Conservation (phyloP, 2,888 invertebrate genomes). For the Masnerella sp. region DNA sequence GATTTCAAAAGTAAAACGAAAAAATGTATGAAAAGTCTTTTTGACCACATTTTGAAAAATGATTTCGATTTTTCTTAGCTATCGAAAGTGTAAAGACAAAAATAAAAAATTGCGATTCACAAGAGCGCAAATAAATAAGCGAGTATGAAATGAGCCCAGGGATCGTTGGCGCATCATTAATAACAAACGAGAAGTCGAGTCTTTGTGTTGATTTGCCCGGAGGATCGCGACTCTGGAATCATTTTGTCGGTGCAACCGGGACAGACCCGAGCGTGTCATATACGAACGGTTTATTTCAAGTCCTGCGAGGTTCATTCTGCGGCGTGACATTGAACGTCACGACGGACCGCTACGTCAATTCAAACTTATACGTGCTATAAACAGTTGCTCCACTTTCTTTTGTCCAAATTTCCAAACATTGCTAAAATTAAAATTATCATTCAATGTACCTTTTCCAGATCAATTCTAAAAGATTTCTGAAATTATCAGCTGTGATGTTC, state of each 20-base stretch:
- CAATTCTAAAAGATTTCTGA: too few relatives aligned
- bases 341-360: constrained; percentile 30
- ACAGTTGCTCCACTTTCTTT: constrained; percentile 47
- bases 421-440: too few relatives aligned
- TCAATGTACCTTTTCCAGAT: too few relatives aligned
- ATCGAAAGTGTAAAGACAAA: too few relatives aligned
- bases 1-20: too few relatives aligned
- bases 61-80: too few relatives aligned
- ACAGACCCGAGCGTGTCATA: constrained; percentile 36
- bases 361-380: constrained; percentile 43
- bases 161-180: constrained; percentile 57
- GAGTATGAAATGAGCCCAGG: not conserved
- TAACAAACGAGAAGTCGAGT: constrained; percentile 50
- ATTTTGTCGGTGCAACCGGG: constrained; percentile 48
- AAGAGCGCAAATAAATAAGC: not conserved
- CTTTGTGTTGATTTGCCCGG: constrained; percentile 63
- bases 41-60: too few relatives aligned
- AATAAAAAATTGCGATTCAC: too few relatives aligned
- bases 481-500: too few relatives aligned
- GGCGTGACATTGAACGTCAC: constrained; percentile 46
- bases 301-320: constrained; percentile 52
- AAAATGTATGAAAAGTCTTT: too few relatives aligned
- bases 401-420: too few relatives aligned
- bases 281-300: constrained; percentile 55
- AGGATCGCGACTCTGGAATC: constrained; percentile 55